These are phyloP conservation scores for Girardinichthys multiradiatus DNA, from an alignment of 2,113 vertebrate species.

Conservation along the genomic window DNA sequence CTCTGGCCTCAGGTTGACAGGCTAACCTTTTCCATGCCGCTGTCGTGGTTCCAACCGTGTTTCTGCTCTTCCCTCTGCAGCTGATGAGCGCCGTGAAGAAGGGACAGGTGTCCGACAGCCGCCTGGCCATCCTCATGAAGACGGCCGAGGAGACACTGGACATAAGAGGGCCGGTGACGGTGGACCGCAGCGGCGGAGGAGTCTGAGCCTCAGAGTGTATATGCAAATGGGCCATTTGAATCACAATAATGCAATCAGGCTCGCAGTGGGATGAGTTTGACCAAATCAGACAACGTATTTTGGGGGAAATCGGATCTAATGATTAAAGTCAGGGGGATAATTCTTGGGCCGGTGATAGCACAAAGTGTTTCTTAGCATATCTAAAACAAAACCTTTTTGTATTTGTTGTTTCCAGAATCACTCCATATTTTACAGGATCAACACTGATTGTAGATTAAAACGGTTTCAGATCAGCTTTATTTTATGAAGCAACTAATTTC, in stretches of 20 bases:
- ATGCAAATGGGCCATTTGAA: conserved; percentile 54
- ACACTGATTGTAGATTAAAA: conserved; percentile 32
- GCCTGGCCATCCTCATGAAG: conserved; percentile 95
- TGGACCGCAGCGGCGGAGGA: conserved; percentile 94
- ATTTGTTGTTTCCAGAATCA: not conserved
- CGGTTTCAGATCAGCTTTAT: not conserved
- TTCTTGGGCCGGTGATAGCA: conserved; percentile 50
- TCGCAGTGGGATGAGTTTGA: conserved; percentile 8
- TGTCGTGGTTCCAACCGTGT: not conserved
- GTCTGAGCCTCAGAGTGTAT: conserved; percentile 77
- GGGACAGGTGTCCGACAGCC: conserved; percentile 91
- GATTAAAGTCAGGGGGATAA: conserved; percentile 19
- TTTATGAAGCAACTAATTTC: not conserved
- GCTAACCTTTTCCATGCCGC: conserved; percentile 31
- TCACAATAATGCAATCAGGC: conserved; percentile 66
- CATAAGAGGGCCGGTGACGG: conserved; percentile 84
- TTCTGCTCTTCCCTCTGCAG: conserved; percentile 68
- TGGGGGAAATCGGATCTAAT: conserved; percentile 28
- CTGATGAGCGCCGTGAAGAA: conserved; percentile 97
- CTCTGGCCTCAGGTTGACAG: conserved; percentile 3
- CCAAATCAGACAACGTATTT: conserved; percentile 45
- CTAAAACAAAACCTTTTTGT: conserved; percentile 23
- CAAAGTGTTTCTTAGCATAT: conserved; percentile 37
- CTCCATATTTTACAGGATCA: conserved; percentile 8
- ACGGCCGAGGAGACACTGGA: conserved; percentile 90